Evolutionary conservation across 2,113 vertebrate genomes (phyloP), one percentile per base, ranked within the genome.

Genomic region (Prochilodus magdalenae): DNA sequence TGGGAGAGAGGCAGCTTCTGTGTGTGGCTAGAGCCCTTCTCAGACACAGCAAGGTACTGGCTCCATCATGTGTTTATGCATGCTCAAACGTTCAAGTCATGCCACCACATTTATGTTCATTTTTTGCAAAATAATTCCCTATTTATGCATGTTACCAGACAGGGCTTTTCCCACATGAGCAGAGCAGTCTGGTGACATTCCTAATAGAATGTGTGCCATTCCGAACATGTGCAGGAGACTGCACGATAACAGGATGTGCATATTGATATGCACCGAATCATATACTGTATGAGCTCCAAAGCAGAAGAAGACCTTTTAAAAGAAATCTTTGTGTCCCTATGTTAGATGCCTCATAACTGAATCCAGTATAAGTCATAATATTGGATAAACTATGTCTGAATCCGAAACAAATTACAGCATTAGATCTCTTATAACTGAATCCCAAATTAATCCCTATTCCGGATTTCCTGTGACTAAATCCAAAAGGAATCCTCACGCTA

Each of bases 1-100:
- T 95, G 86, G 94, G 94, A 80, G 94, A 95, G 81, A 86, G 94
- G 69, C 94, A 95, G 84, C 89, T 95, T 0, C 90, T 95, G 85
- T 95, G 94, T 86, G 92, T 95, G 83, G 92, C 94, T 83, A 89
- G 94, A 87, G 94, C 94, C 16, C 89, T 95, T 84, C 92, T 95
- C 75, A 91, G 93, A 67, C 93, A 93, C 91, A 95, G 94, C 92
- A 95, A 95, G 94, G 94, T 95, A 89, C 78, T 40, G 78, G 81
- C 51, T 77, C 33, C 77, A 63, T 70, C 40, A 79, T 59, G 59
- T 66, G 18, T 36, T 86, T 79, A 83, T 65, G 66, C 57, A 16
- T 75, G 85, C 57, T 74, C 59, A 36, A 16, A 8, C 67, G 60
- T 27, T 7, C 49, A 13, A 6, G 49, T 69, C 76, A 47, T 49